These are phyloP conservation scores for Meriones unguiculatus DNA, from an alignment of 2,113 vertebrate species.

Conservation along the genomic window DNA sequence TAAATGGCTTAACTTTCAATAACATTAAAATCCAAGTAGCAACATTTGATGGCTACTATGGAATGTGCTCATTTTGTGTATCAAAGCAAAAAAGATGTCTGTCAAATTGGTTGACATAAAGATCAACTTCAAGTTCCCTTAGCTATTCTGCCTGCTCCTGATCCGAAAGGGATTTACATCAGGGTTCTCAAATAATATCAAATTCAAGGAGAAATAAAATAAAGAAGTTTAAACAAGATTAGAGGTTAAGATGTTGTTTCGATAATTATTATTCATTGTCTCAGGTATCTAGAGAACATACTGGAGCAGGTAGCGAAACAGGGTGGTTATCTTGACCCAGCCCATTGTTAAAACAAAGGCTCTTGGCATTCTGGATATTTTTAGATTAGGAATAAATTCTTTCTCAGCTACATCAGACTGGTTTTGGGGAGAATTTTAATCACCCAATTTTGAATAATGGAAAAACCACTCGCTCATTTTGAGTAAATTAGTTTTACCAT, in stretches of 20 bases:
- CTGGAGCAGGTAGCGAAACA: background rate
- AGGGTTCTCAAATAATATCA: background rate
- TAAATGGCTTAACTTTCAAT: background rate
- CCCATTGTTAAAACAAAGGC: background rate
- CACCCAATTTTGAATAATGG: slow-evolving; percentile 1
- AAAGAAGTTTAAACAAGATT: background rate
- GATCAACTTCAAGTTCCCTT: background rate
- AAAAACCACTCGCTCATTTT: background rate
- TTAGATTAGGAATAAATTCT: background rate
- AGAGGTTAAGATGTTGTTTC: background rate
- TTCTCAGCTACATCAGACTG: background rate
- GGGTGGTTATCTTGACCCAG: background rate
- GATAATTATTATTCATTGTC: background rate
- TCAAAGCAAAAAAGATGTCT: background rate
- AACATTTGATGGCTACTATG: background rate
- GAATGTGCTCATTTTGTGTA: background rate
- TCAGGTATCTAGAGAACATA: background rate
- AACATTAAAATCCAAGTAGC: background rate
- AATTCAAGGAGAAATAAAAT: background rate
- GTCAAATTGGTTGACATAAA: background rate
- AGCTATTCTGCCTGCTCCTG: background rate
- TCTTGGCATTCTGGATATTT: background rate
- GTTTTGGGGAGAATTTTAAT: background rate
- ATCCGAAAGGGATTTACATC: background rate
- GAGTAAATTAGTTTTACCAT: background rate